Evolutionary conservation across 2,888 invertebrate genomes (phyloP), one percentile per base, ranked within the genome.

Genomic region (Agrotis exclamationis): DNA sequence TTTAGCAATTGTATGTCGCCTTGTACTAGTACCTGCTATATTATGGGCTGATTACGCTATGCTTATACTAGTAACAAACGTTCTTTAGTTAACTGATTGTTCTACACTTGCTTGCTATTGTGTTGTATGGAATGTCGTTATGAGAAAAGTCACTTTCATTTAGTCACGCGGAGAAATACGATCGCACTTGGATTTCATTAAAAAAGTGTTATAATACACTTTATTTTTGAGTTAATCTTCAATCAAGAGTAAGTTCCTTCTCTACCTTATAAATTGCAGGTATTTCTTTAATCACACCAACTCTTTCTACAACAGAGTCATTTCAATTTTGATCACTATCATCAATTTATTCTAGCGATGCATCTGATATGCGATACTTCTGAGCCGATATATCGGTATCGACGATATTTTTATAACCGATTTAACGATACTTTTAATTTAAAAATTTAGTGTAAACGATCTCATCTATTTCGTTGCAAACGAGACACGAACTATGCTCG

Each of bases 1-100:
- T 68, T 79, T 73, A 62, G 28, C 58, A 47, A 63, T 63, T 79
- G 47, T n/a, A 62, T 62, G 69, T 78, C 64, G 72, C 53, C 45
- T 70, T 58, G 56, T 63, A 33, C 7, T 53, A 44, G 11, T 63
- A 3, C 24, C 39, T 39, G 39, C 2, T 39, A 39, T 39, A 39
- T 39, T 39, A 39, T 39, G 11, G 39, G 11, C 39, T 39, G 39
- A 39, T 39, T 39, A 39, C 39, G 39, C 39, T 39, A 11, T 39
- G 39, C 39, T 39, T 39, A 11, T 39, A 39, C 39, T 39, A 39
- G 56, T 72, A 57, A 51, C 20, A 33, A 71, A 4, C 24, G 24
- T 18, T 24, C 6, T 56, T 59, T 48, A n/a, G 11, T 45, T 58
- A 24, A 24, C 20, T 24, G 6, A 33, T 33, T 39, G 45, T 50